Evolutionary conservation across 2,113 vertebrate genomes (phyloP).

Genomic region (Mionectes macconnelli): DNA sequence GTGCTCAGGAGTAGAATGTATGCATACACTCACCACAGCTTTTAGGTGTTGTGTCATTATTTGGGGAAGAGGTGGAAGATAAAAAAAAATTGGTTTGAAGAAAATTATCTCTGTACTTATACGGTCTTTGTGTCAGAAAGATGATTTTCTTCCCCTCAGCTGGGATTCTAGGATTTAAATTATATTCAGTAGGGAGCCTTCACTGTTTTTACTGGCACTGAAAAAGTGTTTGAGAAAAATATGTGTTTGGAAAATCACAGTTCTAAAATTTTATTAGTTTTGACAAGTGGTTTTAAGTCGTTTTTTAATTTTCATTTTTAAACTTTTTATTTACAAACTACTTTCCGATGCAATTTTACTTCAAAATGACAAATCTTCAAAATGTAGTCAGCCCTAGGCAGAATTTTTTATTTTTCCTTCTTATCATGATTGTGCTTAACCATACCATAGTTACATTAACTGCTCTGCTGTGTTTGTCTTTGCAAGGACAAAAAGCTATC

Average conservation of each 20-base stretch:
- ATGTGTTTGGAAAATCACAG: background rate
- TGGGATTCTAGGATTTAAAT: background rate
- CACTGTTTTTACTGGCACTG: constrained; percentile 8
- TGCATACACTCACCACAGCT: background rate
- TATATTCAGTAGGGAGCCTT: constrained; percentile 11
- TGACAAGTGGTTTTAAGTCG: background rate
- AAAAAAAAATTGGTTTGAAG: background rate
- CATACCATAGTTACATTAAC: background rate
- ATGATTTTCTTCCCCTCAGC: background rate
- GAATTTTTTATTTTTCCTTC: background rate
- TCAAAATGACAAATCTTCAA: background rate
- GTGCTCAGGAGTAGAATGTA: background rate
- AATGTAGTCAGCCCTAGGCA: background rate
- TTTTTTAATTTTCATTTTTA: background rate
- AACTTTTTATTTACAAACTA: background rate
- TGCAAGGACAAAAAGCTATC: background rate
- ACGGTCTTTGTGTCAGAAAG: background rate
- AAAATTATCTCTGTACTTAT: background rate
- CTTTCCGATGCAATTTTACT: background rate
- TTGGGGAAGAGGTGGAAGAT: background rate
- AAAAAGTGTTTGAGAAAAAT: constrained; percentile 10
- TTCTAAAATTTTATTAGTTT: constrained; percentile 11
- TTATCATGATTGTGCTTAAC: background rate
- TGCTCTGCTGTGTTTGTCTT: background rate
- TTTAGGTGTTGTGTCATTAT: background rate